Percentiles rank a stretch among this genome's conserved stretches.
These are phyloP conservation scores for Strix uralensis DNA, from an alignment of 2,113 vertebrate species.

Conservation along the genomic window DNA sequence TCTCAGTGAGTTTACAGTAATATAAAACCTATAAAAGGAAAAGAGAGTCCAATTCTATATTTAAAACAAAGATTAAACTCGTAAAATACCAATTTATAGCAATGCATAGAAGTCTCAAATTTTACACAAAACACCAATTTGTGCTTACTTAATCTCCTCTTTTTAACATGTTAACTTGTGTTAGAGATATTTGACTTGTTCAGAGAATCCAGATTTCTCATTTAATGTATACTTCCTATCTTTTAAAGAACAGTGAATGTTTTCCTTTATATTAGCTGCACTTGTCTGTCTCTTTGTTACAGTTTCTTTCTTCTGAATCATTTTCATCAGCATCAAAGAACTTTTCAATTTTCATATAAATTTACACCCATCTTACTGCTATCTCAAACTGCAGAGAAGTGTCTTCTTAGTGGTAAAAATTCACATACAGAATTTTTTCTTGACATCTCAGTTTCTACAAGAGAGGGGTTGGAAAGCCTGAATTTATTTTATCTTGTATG, in stretches of 20 bases:
- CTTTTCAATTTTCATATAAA: background rate
- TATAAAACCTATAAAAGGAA: background rate
- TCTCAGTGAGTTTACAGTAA: background rate
- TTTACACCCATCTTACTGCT: background rate
- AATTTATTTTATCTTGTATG: background rate
- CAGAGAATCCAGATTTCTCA: background rate
- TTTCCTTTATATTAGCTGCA: background rate
- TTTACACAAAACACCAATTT: background rate
- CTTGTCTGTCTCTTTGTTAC: background rate
- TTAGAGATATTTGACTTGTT: background rate
- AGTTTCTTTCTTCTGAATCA: background rate
- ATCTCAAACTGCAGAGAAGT: background rate
- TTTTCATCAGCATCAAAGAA: background rate
- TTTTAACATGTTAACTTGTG: background rate
- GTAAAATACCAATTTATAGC: background rate
- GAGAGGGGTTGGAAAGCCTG: background rate
- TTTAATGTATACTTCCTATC: background rate
- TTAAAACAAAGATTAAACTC: background rate
- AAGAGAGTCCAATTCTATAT: background rate
- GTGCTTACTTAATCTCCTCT: background rate
- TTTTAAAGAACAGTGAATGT: background rate
- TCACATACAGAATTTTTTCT: background rate
- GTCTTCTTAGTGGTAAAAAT: background rate
- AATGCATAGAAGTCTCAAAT: background rate
- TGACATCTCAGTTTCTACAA: background rate